Base-by-base conservation (phyloP, 2,888 invertebrate species). In the Folsomia candida region DNA sequence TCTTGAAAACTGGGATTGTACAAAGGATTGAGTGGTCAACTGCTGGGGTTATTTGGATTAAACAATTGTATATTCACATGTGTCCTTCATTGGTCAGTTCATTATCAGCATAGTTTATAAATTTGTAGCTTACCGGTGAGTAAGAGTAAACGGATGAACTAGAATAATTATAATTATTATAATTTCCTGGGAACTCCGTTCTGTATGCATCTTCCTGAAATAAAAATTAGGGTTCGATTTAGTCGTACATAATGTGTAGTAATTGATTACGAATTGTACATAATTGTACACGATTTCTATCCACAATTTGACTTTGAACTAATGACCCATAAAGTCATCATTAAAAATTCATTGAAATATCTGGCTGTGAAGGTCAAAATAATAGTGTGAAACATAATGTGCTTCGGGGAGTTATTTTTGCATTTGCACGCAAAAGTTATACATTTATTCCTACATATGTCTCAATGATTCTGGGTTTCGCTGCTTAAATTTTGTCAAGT, bases 111-210 rank as follows among this genome's bases (percentile, higher is more conserved):
- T n/a, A n/a, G n/a, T n/a, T n/a, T n/a, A n/a, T n/a, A n/a, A n/a
- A n/a, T n/a, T n/a, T n/a, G n/a, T n/a, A n/a, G 22, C 68, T 73
- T 74, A 79, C 79, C 72, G 79, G 79, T 72, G 79, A 77, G 69
- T 79, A 79, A 62, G 79, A 79, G 69, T 79, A 78, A 24, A 79
- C 76, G 26, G 79, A 79, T 26, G 79, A 79, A 59, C 72, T 77
- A 37, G 79, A 78, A 62, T 79, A 79, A 37, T n/a, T n/a, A n/a
- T n/a, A n/a, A n/a, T n/a, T n/a, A n/a, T n/a, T n/a, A 68, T 76
- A 79, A 64, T 78, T 76, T 75, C 78, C 76, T 63, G 77, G 78
- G 67, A 78, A 76, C 68, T 79, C 79, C 69, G 78, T 73, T 71
- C 76, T 73, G 73, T 76, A 79, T 18, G 66, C 70, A 59, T 79